These are phyloP conservation scores for Brachyrhaphis roseni DNA, from an alignment of 2,797 vertebrate species.

Conservation along the genomic window DNA sequence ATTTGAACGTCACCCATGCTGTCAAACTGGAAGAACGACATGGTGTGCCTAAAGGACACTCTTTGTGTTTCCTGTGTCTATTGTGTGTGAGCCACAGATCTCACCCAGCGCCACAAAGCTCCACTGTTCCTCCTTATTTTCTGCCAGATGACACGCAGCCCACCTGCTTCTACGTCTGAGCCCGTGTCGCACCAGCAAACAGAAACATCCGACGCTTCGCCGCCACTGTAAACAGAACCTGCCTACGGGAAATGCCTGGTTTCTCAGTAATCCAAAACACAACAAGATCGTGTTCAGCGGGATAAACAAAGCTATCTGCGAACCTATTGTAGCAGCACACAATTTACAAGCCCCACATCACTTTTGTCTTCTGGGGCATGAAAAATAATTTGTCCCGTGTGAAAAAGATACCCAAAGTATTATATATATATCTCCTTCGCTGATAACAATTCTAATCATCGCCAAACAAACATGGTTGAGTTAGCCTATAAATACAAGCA, in stretches of 20 bases:
- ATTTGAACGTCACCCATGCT: slow-evolving; percentile 36
- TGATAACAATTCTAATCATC: slow-evolving; percentile 66
- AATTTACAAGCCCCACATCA: slow-evolving; percentile 1
- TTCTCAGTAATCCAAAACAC: slow-evolving; percentile 10
- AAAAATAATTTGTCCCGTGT: slow-evolving; percentile 8
- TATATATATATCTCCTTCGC: slow-evolving; percentile 16
- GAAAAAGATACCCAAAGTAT: slow-evolving; percentile 46
- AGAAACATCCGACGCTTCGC: slow-evolving; percentile 42
- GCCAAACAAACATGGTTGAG: slow-evolving; percentile 47
- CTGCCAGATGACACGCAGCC: slow-evolving; percentile 20
- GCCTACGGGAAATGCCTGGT: slow-evolving; percentile 21
- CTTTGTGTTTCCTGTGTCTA: background rate
- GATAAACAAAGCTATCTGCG: slow-evolving; percentile 5
- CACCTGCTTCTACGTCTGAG: slow-evolving; percentile 26
- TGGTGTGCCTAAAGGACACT: background rate
- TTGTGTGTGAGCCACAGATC: slow-evolving; percentile 30
- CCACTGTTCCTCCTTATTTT: slow-evolving; percentile 9
- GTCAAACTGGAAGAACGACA: slow-evolving; percentile 57
- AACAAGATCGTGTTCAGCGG: background rate
- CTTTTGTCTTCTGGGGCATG: slow-evolving; percentile 12
- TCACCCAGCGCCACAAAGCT: background rate
- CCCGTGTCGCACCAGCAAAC: slow-evolving; percentile 53
- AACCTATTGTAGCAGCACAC: background rate
- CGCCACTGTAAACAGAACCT: slow-evolving; percentile 47
- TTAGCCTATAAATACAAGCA: slow-evolving; percentile 65